Base-by-base conservation (phyloP, 1,140 invertebrate genomes). In the Drosophila jambulina region DNA sequence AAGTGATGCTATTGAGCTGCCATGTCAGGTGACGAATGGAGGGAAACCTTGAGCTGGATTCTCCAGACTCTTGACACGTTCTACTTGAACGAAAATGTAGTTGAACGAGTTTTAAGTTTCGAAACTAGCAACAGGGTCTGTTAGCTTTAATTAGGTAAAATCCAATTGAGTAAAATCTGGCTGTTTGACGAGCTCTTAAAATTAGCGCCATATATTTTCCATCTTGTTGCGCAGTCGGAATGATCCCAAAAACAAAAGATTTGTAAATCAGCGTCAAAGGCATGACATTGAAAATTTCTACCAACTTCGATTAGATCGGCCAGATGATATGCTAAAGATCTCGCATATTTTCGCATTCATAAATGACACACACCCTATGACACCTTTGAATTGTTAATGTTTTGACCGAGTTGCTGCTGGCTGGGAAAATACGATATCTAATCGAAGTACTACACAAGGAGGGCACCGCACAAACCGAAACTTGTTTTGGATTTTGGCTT, bases 361-460 rank as follows among this genome's bases (percentile, higher is more conserved):
- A 57, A 70, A 42, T 34, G 57, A 49, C 51, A 68, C 51, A 62
- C 74, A 45, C 40, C 29, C 34, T 56, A 3, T 42, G 34, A 65
- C 48, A 40, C 58, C 68, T 83, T 67, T 90, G 69, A 80, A 84
- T 84, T 65, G 72, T 72, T 70, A 78, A 81, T 87, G 45, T 68
- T 54, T 53, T 54, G 60, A 32, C 48, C 34, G 23, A 54, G 60
- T n/a, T 51, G 48, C 23, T 62, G 34, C 0, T 54, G 38, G 27
- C 59, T 60, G 60, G 64, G 45, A 63, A 63, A 65, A 63, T 29
- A 70, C 40, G 34, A 78, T 51, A 53, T 80, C 42, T 80, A 72
- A 74, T 64, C 56, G 53, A 72, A 80, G 84, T 88, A 84, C 80
- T 88, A 84, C 80, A 80, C 80, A 79, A 65, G 45, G 54, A 65